Evolutionary conservation across 2,797 vertebrate species (phyloP).

Genomic region (Leontocebus nigricollis): DNA sequence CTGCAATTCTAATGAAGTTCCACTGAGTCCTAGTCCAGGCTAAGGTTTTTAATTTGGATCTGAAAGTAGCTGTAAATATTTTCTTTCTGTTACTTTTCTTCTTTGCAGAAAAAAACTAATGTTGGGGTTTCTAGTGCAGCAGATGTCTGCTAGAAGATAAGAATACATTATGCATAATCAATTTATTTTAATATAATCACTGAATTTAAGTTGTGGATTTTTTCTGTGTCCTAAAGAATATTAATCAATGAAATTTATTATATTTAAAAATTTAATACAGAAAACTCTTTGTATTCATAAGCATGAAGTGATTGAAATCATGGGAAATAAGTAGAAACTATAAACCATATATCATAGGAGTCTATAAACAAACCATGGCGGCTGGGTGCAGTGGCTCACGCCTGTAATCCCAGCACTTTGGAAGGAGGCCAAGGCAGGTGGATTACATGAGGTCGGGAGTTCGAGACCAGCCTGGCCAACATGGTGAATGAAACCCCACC

Average conservation of each 20-base stretch:
- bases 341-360: background rate
- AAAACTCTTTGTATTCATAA: background rate
- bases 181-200: constrained; percentile 9
- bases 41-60: constrained; percentile 51
- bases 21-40: constrained; percentile 22
- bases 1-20: constrained; percentile 48
- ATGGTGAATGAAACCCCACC: too few relatives aligned
- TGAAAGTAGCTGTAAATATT: constrained; percentile 38
- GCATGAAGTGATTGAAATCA: constrained; percentile 18
- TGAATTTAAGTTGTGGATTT: constrained; percentile 24
- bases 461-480: too few relatives aligned
- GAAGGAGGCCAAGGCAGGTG: too few relatives aligned
- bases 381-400: rapidly evolving
- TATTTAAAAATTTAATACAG: background rate
- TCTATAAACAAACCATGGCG: background rate
- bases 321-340: background rate
- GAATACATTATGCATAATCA: background rate
- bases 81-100: constrained; percentile 5
- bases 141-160: constrained; percentile 7
- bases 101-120: background rate
- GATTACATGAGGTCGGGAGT: too few relatives aligned
- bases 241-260: background rate
- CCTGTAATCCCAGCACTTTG: too few relatives aligned
- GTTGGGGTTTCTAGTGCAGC: background rate
- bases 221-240: constrained; percentile 18